phyloP scores from a whole-genome alignment of 2,888 invertebrate species.

The Drosophila paranaensis region DNA sequence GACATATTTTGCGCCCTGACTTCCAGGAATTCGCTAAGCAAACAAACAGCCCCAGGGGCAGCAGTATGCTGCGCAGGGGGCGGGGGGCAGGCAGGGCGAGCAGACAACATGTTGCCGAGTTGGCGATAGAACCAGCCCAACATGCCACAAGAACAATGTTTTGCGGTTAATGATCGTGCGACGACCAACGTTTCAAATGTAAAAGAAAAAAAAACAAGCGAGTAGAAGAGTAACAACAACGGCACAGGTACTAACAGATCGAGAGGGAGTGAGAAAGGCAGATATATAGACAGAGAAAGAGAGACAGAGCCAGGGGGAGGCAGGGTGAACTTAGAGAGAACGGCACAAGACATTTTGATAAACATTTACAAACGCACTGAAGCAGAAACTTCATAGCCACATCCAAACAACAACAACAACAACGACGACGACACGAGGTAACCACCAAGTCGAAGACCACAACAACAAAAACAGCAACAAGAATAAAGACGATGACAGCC shows the following conservation, averaged over 20 bases:
- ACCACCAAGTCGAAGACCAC: constrained; percentile 43
- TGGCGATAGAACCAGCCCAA: constrained; percentile 49
- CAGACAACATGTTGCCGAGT: constrained; percentile 44
- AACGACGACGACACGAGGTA: constrained; percentile 40
- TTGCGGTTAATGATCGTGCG: constrained; percentile 83
- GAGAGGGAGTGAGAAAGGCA: constrained; percentile 6
- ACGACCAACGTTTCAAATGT: constrained; percentile 71
- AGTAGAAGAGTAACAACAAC: constrained; percentile 36
- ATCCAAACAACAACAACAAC: constrained; percentile 37
- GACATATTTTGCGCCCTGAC: constrained; percentile 58
- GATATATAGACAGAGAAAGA: background rate
- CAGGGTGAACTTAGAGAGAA: constrained; percentile 52
- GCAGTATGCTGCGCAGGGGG: background rate
- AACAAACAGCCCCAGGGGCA: constrained; percentile 41
- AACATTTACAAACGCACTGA: constrained; percentile 79
- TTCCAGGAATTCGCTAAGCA: constrained; percentile 54
- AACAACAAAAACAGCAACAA: constrained; percentile 3
- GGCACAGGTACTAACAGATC: constrained; percentile 1
- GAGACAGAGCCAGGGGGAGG: constrained; percentile 3
- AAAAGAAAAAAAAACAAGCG: constrained; percentile 43
- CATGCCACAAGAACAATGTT: constrained; percentile 76
- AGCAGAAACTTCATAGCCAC: constrained; percentile 70
- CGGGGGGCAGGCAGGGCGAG: background rate
- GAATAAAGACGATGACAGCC: constrained; percentile 53
- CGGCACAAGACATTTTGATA: constrained; percentile 79